Conservation (phyloP, 2,888 invertebrate genomes). For the Drosophila siamana region DNA sequence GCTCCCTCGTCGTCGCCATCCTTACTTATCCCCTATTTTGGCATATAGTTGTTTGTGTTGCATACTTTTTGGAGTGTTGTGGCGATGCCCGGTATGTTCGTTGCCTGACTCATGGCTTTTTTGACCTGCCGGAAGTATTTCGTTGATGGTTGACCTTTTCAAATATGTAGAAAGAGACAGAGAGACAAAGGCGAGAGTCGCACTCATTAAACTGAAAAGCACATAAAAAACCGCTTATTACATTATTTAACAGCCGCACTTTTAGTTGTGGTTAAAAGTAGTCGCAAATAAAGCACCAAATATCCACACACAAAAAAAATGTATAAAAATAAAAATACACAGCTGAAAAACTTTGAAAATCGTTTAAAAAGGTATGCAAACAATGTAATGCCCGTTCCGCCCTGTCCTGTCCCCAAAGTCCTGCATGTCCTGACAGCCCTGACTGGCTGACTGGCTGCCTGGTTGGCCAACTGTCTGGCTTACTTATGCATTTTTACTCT, state of each 20-base stretch:
- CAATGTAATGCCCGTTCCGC: conserved; percentile 41
- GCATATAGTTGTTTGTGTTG: conserved; percentile 36
- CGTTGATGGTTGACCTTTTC: conserved; percentile 57
- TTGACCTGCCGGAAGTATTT: conserved; percentile 53
- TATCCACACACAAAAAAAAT: conserved; percentile 16
- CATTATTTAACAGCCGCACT: conserved; percentile 74
- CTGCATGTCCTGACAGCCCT: conserved; percentile 10
- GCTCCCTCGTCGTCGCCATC: too few species aligned
- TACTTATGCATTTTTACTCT: conserved; percentile 72
- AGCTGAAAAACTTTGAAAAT: conserved; percentile 56
- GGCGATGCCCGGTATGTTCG: conserved; percentile 22
- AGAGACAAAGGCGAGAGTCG: conserved; percentile 11
- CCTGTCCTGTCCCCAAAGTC: background rate
- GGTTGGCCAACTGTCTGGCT: conserved; percentile 56
- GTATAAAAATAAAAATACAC: conserved; percentile 16
- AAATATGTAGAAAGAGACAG: conserved; percentile 30
- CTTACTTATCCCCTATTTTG: too few species aligned
- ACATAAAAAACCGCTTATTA: conserved; percentile 68
- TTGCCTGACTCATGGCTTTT: conserved; percentile 30
- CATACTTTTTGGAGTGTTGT: conserved; percentile 60
- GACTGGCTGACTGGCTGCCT: conserved; percentile 6
- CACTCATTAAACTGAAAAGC: conserved; percentile 69
- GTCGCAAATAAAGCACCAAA: conserved; percentile 26
- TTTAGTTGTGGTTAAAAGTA: conserved; percentile 71
- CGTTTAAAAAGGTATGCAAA: conserved; percentile 78